Evolutionary conservation across 92 coral and sea anemone species (phyloP).

Genomic region (Parazoanthus darwini): DNA sequence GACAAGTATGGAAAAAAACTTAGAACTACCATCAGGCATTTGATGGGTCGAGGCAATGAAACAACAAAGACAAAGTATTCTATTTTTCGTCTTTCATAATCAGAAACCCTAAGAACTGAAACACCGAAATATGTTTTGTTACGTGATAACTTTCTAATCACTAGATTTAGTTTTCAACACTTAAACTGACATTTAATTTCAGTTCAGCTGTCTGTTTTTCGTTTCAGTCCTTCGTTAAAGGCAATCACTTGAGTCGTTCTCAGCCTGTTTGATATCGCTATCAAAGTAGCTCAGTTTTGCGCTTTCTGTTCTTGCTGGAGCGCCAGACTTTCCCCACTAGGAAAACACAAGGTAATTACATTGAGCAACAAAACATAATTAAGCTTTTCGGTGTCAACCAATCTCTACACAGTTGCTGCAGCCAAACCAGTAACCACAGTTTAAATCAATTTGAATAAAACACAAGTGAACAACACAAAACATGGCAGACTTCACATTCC

Average conservation of each 20-base stretch:
- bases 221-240: constrained; percentile 4
- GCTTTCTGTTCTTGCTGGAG: constrained; percentile 5
- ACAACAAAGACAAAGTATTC: not conserved
- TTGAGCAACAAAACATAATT: not conserved
- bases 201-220: not conserved
- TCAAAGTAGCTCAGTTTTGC: not conserved
- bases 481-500: not conserved
- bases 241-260: not conserved
- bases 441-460: no score
- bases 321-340: not conserved
- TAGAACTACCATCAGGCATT: not conserved
- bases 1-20: no score
- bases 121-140: not conserved
- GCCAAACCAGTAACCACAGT: constrained; percentile 10
- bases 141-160: not conserved
- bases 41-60: not conserved
- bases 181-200: not conserved
- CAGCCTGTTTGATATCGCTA: not conserved
- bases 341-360: not conserved
- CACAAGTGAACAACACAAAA: constrained; percentile 1
- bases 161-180: not conserved
- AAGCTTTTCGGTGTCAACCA: not conserved
- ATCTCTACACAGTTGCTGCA: not conserved
- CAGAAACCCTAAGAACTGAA: not conserved
- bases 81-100: not conserved